Evolutionary conservation across 2,113 vertebrate genomes (phyloP), one percentile per base, ranked within the genome.

Genomic region (Lonchura striata): DNA sequence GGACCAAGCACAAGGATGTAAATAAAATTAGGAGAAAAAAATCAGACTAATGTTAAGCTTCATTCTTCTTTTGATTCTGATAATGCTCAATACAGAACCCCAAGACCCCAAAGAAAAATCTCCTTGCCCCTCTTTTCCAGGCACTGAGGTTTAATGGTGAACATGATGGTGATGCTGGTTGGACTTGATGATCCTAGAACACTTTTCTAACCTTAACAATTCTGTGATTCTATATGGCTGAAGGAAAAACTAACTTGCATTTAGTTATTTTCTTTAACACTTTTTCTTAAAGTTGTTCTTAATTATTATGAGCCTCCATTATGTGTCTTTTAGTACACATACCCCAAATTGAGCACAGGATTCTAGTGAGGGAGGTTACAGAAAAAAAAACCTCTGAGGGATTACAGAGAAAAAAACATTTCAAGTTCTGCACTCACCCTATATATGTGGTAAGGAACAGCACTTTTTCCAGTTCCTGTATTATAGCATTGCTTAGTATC

Each of bases 271-370:
- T 46, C 23, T 24, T 31, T 21, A 75, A 52, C 9, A 21, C 3
- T 49, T 53, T 54, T 88, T 59, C 44, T 61, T 21, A 10, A 72
- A 79, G 11, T 71, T 82, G 13, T 44, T 90, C n/a, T 53, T 81
- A 33, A 54, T 59, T 56, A 56, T 19, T 31, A 65, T 1, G 6
- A 83, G 13, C 14, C 31, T 57, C 35, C 8, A 14, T 10, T 14
- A 6, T 0, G 0, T 13, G 19, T 7, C 16, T 84, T 84, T 59
- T 23, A 79, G 28, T 25, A 57, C 0, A 5, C 0, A 7, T 12
- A 54, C 16, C 21, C 30, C 22, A 15, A 68, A 82, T 10, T 6
- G 23, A 90, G 19, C 27, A 22, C 2, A n/a, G 10, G 3, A 54
- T n/a, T 86, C 14, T 22, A 16, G n/a, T 35, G 37, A 80, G 72